phyloP scores from a whole-genome alignment of 37 sponge, comb jelly and placozoan genomes.

The Oopsacas minuta region DNA sequence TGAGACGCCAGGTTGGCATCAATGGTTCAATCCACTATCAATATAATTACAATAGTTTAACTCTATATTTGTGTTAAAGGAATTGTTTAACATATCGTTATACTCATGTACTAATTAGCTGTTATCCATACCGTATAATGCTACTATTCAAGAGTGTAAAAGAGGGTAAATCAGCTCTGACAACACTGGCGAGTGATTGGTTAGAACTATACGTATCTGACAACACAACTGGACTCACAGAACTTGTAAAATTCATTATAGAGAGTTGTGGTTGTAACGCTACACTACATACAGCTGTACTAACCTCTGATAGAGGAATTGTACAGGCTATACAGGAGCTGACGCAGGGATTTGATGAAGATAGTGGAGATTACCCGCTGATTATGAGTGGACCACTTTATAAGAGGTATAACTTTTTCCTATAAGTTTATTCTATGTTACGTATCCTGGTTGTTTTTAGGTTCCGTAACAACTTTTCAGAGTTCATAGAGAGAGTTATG shows the following conservation, averaged over 20 bases:
- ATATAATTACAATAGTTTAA: no score
- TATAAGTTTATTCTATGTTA: neutral
- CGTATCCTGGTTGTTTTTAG: neutral
- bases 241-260: slow-evolving; percentile 73
- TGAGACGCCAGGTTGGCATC: no score
- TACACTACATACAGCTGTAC: neutral
- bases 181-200: slow-evolving; percentile 63
- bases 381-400: slow-evolving; percentile 41
- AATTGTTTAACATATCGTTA: no score
- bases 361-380: slow-evolving; percentile 69
- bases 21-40: no score
- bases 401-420: slow-evolving; percentile 59
- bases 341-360: slow-evolving; percentile 25
- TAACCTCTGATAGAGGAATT: slow-evolving; percentile 20
- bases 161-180: neutral
- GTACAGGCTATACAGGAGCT: slow-evolving; percentile 19
- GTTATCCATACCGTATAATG: no score
- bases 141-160: neutral
- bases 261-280: slow-evolving; percentile 74
- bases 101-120: no score
- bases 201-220: slow-evolving; percentile 56
- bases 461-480: slow-evolving; percentile 36
- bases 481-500: slow-evolving; percentile 59
- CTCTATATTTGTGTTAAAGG: no score
- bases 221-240: slow-evolving; percentile 45